phyloP scores from a whole-genome alignment of 2,113 vertebrate species.

The Amia ocellicauda region DNA sequence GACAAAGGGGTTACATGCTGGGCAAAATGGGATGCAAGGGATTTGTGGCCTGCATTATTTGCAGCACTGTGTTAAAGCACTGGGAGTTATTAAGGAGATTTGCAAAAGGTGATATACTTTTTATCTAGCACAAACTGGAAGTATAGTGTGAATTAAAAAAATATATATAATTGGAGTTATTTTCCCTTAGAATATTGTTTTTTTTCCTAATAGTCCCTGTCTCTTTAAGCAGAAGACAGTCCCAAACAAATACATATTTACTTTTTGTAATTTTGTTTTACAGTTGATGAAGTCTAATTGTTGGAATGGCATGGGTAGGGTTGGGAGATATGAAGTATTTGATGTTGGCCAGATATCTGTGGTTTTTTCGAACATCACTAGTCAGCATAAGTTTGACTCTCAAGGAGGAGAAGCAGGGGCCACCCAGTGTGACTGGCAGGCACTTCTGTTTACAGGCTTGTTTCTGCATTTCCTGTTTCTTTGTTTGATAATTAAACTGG shows the following conservation, averaged over 20 bases:
- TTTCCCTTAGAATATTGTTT: too few species aligned
- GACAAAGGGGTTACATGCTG: slow-evolving; percentile 23
- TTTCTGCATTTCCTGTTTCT: slow-evolving; percentile 12
- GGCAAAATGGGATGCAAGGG: slow-evolving; percentile 13
- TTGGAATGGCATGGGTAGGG: slow-evolving; percentile 40
- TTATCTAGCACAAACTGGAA: too few species aligned
- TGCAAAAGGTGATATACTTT: too few species aligned
- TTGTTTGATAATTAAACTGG: slow-evolving; percentile 31
- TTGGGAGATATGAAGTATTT: slow-evolving; percentile 37
- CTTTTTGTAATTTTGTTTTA: too few species aligned
- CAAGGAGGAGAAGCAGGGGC: slow-evolving; percentile 52
- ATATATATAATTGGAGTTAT: too few species aligned
- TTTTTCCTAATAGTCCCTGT: too few species aligned
- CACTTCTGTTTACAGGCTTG: slow-evolving; percentile 53
- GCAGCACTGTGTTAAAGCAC: too few species aligned
- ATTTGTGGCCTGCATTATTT: background rate
- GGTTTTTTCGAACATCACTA: slow-evolving; percentile 35
- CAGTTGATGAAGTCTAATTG: slow-evolving; percentile 24
- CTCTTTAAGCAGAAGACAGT: background rate
- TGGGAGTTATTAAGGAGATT: too few species aligned
- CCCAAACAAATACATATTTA: background rate
- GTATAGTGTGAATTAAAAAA: too few species aligned
- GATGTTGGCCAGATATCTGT: slow-evolving; percentile 34
- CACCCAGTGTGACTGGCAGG: slow-evolving; percentile 57
- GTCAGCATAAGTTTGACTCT: slow-evolving; percentile 23